phyloP scores from a whole-genome alignment of 92 coral and sea anemone species.

The Phenganax marumi region DNA sequence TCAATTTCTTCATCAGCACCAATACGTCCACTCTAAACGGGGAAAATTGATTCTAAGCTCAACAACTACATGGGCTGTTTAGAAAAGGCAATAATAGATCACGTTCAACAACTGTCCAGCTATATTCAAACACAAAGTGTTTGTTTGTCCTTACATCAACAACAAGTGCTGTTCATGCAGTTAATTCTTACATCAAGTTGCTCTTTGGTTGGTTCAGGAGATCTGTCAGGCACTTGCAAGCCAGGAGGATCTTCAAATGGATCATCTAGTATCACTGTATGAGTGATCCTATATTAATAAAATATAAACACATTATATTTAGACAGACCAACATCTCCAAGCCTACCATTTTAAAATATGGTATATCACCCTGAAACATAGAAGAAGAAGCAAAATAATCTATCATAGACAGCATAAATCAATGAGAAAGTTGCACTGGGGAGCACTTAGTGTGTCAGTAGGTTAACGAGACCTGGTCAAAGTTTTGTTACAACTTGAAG shows the following conservation, averaged over 20 bases:
- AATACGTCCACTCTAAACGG: constrained; percentile 87
- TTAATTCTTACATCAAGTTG: constrained; percentile 77
- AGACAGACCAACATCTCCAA: not conserved
- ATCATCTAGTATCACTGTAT: constrained; percentile 89
- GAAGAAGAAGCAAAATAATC: no score
- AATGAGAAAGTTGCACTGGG: no score
- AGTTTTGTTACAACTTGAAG: no score
- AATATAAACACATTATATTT: not conserved
- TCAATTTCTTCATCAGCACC: constrained; percentile 98
- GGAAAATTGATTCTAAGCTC: not conserved
- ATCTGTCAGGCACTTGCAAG: constrained; percentile 79
- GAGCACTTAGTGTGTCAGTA: no score
- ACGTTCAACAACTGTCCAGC: not conserved
- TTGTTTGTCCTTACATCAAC: not conserved
- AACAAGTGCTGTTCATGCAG: not conserved
- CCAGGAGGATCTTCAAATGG: constrained; percentile 96
- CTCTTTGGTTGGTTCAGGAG: constrained; percentile 96
- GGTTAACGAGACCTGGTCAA: no score
- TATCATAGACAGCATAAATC: no score
- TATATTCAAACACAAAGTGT: no score
- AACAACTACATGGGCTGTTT: not conserved
- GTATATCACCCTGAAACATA: no score
- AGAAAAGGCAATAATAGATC: not conserved
- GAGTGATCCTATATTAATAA: constrained; percentile 68
- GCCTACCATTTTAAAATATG: not conserved